Evolutionary conservation across 1,140 invertebrate genomes (phyloP), one percentile per base, ranked within the genome.

Genomic region (Cyclina sinensis): DNA sequence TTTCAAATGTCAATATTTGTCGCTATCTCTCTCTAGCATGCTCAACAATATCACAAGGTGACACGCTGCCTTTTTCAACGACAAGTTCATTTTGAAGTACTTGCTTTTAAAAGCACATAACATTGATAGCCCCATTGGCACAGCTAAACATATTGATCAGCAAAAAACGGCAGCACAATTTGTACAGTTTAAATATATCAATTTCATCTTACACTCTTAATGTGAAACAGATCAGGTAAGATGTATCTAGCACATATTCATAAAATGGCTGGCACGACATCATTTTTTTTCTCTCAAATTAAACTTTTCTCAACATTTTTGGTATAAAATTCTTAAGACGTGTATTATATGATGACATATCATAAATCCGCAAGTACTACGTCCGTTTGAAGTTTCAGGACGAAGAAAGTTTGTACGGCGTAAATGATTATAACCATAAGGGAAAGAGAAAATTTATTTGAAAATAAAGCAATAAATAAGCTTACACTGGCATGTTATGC

Each of bases 381-480:
- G 27, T 32, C 11, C 54, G 74, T 78, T 78, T 78, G 74, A 78
- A 30, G 74, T 78, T 51, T 78, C 14, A 24, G 27, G 12, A 32
- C n/a, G 30, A 78, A 16, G 54, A 16, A 54, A 24, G 18, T 78
- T 78, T 78, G 43, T 51, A 57, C 46, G n/a, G 32, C 5, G 46
- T 78, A 51, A 32, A 78, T 78, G 74, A 32, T 48, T 78, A 57
- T 78, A 78, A 78, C 54, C 74, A 78, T 78, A 78, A 78, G 46
- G 46, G 46, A 78, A 32, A 51, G 43, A 35, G 39, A 51, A 54
- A 78, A 78, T 78, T 78, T 78, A 78, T 78, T 57, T 46, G 74
- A 78, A 78, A 78, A 78, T 78, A 51, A 51, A 78, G 74, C 35
- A 51, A 78, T 78, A 78, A 78, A 78, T 51, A 70, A 70, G 65